Base-by-base conservation (phyloP, 2,113 vertebrate species). In the Cephalophus harveyi region DNA sequence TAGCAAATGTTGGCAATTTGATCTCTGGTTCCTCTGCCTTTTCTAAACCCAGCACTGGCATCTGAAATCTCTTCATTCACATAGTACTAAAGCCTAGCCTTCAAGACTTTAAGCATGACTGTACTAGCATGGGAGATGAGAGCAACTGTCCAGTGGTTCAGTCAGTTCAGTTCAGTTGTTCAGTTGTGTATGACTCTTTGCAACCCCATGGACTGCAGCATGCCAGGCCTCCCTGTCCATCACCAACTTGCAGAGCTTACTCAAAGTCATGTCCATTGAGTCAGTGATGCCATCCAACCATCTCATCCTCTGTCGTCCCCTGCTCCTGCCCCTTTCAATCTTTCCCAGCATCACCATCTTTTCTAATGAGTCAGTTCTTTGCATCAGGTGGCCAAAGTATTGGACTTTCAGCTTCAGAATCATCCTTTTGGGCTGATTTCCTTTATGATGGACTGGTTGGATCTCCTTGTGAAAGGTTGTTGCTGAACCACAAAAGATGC, bases 151-250 rank as follows among this genome's bases (percentile, higher is more conserved):
- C 67, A 71, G 0, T 23, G 19, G n/a, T 40, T 71, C n/a, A 12
- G 10, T 71, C 67, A 71, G n/a, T 40, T 71, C 67, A 71, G n/a
- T 40, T 71, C 17, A 71, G n/a, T 71, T 11, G 1, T n/a, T 36
- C 67, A 71, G 67, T 12, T 36, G 1, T 71, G n/a, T 40, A 40
- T 0, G 0, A 71, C 19, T 40, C n/a, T 21, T 71, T 23, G 2
- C 19, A 40, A 71, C n/a, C 33, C 67, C 67, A 71, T 23, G n/a
- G 19, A 71, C 67, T 40, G 19, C 10, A 71, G 67, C n/a, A 40
- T 40, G 19, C 67, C 67, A 40, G 10, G 67, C 67, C 19, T 71
- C 67, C 5, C 67, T 71, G n/a, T 71, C n/a, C 19, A 40, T 71
- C n/a, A 71, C n/a, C 67, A 71, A 71, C 19, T 36, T 0, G 0